Conservation (phyloP, 30 jellyfish, hydroid and myxozoan genomes). For the Hydractinia symbiolongicarpus region DNA sequence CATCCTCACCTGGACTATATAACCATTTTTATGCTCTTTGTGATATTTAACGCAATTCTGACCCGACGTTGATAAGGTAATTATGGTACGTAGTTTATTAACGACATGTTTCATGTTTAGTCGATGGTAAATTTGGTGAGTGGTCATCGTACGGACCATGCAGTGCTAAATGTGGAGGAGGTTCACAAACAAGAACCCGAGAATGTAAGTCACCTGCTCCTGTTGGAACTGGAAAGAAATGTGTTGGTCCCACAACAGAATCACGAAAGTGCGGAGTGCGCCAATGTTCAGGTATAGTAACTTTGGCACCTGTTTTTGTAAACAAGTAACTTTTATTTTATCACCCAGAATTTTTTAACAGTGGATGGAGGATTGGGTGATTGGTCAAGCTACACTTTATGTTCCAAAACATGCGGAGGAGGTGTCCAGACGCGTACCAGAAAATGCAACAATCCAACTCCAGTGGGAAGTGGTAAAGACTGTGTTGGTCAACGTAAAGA, state of each 20-base stretch:
- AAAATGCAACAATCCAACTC: conserved; percentile 7
- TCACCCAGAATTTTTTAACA: background rate
- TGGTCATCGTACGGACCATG: conserved; percentile 7
- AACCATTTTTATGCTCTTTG: too few species aligned
- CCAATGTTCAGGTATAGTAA: background rate
- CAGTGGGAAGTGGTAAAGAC: background rate
- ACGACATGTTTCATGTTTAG: background rate
- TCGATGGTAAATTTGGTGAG: conserved; percentile 20
- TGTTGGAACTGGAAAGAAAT: conserved; percentile 14
- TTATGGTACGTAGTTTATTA: background rate
- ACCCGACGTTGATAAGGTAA: too few species aligned
- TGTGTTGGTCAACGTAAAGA: background rate
- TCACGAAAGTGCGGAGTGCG: background rate
- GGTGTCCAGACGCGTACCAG: background rate
- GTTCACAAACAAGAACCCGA: background rate
- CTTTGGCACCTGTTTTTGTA: background rate
- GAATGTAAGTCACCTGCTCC: conserved; percentile 14
- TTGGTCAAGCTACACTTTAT: background rate
- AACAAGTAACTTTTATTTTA: background rate
- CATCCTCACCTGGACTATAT: too few species aligned
- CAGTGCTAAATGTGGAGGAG: conserved; percentile 20
- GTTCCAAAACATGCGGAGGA: conserved; percentile 7
- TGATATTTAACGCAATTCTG: too few species aligned
- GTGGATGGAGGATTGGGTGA: conserved; percentile 15
- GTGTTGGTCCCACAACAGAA: conserved; percentile 19